Conservation (phyloP, 1,140 invertebrate genomes). For the Homalodisca vitripennis region DNA sequence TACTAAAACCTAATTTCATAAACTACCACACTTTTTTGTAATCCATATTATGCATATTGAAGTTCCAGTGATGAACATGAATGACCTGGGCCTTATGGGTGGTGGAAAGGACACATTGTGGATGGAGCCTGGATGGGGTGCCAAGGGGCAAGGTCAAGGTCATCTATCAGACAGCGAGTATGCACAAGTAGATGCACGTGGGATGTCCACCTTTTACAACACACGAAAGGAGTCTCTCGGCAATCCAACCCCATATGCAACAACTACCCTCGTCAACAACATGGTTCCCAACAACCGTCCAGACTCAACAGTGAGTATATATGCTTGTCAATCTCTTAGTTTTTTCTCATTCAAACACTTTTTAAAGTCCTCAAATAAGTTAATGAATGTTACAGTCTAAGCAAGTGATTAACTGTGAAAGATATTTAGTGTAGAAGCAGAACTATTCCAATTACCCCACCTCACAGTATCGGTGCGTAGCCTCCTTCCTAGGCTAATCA, state of each 20-base stretch:
- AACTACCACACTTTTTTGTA: too few relatives aligned
- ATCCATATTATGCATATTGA: too few relatives aligned
- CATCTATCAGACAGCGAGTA: conserved; percentile 72
- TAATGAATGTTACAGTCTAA: background rate
- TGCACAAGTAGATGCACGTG: conserved; percentile 72
- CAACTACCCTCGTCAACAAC: conserved; percentile 65
- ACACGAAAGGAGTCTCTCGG: conserved; percentile 58
- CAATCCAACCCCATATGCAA: conserved; percentile 80
- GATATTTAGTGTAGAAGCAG: too few relatives aligned
- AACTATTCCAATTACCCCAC: too few relatives aligned
- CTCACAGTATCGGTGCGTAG: too few relatives aligned
- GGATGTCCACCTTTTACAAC: conserved; percentile 78
- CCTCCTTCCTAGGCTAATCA: too few relatives aligned
- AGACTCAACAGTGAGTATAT: conserved; percentile 20
- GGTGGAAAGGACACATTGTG: conserved; percentile 67
- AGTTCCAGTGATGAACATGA: conserved; percentile 42
- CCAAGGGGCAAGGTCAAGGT: conserved; percentile 44
- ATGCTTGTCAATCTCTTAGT: background rate
- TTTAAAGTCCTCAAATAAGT: background rate
- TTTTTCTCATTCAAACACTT: background rate
- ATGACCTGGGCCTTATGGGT: conserved; percentile 35
- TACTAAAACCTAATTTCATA: too few relatives aligned
- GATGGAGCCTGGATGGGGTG: conserved; percentile 73
- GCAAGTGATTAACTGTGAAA: too few relatives aligned
- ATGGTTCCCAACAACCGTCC: conserved; percentile 45